Evolutionary conservation across 2,797 vertebrate species (phyloP).

Genomic region (Cuniculus paca): DNA sequence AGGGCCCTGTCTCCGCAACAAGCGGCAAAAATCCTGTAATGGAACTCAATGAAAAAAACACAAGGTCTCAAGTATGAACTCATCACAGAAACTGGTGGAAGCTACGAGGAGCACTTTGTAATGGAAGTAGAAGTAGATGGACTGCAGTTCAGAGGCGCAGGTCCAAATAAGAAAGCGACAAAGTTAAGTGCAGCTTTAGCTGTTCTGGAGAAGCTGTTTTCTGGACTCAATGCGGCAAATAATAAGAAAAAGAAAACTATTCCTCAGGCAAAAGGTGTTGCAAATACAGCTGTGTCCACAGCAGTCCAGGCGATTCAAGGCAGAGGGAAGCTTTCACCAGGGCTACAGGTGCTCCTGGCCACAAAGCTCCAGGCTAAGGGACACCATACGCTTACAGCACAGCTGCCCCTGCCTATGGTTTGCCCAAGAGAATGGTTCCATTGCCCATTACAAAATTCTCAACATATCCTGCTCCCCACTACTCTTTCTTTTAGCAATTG

Average conservation of each 20-base stretch:
- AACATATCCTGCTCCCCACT: conserved; percentile 98
- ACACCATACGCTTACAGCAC: not conserved
- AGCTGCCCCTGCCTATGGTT: conserved; percentile 87
- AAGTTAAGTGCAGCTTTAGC: conserved; percentile 98
- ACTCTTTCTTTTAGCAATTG: conserved; percentile 98
- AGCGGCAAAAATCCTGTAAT: conserved; percentile 99
- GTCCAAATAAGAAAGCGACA: conserved; percentile 99
- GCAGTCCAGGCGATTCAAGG: conserved; percentile 96
- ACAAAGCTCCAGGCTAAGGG: conserved; percentile 94
- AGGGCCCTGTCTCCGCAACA: conserved; percentile 98
- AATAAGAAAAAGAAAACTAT: not conserved
- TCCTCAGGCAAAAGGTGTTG: conserved; percentile 94
- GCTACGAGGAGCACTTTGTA: conserved; percentile 98
- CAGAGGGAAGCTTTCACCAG: conserved; percentile 96
- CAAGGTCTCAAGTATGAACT: conserved; percentile 98
- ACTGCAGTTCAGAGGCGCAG: conserved; percentile 98
- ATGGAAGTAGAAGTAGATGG: conserved; percentile 99
- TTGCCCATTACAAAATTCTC: conserved; percentile 99
- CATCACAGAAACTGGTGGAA: conserved; percentile 98
- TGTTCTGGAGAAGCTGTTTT: conserved; percentile 98
- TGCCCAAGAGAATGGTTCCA: conserved; percentile 99
- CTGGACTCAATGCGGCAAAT: conserved; percentile 96
- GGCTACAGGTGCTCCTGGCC: conserved; percentile 95
- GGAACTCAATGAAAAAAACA: conserved; percentile 99
- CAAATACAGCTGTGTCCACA: conserved; percentile 95